Percentiles rank a stretch among this genome's conserved stretches.
phyloP scores from a whole-genome alignment of 1,140 invertebrate genomes.

The Acyrthosiphon pisum region DNA sequence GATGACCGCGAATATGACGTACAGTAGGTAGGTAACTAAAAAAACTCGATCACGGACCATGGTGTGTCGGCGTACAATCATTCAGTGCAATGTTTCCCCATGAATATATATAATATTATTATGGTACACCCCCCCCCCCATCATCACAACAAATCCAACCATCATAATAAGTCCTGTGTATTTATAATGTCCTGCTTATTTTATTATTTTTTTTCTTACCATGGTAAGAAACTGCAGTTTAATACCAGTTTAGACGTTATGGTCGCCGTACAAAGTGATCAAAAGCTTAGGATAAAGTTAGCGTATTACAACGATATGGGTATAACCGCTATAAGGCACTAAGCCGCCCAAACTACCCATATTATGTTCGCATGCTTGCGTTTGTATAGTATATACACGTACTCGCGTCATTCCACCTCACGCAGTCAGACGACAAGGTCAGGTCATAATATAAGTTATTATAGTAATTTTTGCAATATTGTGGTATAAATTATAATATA shows the following conservation, averaged over 20 bases:
- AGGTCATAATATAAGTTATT: background rate
- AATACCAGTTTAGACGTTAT: background rate
- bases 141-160: no score
- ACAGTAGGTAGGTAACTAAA: background rate
- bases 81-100: background rate
- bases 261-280: background rate
- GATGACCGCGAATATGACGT: background rate
- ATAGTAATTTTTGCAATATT: background rate
- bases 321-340: no score
- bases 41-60: background rate
- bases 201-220: background rate
- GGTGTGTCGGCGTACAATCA: background rate
- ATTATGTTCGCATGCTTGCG: background rate
- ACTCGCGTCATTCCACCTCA: background rate
- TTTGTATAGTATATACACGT: background rate
- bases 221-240: no score
- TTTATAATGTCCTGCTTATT: background rate
- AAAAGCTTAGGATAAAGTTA: background rate
- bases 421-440: background rate
- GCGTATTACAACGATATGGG: background rate
- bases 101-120: background rate
- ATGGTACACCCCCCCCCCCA: fast-evolving
- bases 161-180: background rate
- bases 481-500: background rate
- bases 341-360: no score